Evolutionary conservation across 2,888 invertebrate species (phyloP).

Genomic region (Cataglyphis rosenhaueri): DNA sequence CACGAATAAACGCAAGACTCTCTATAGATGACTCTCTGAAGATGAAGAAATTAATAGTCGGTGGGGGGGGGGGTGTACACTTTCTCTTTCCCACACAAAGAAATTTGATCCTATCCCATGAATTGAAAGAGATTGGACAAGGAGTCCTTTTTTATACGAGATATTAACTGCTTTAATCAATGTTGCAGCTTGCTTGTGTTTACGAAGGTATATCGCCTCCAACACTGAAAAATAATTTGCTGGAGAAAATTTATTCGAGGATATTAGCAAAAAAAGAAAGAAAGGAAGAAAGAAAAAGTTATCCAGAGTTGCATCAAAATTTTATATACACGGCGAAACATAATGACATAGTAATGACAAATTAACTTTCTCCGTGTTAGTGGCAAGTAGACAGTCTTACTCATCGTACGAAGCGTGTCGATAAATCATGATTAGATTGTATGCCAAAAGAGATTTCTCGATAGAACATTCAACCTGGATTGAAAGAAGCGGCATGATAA

Average conservation of each 20-base stretch:
- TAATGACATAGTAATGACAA: slow-evolving; percentile 50
- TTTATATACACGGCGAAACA: slow-evolving; percentile 22
- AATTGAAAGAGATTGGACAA: slow-evolving; percentile 38
- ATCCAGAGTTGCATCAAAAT: neutral
- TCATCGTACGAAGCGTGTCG: slow-evolving; percentile 45
- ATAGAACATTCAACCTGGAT: slow-evolving; percentile 53
- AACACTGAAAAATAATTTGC: slow-evolving; percentile 12
- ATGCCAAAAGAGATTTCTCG: slow-evolving; percentile 52
- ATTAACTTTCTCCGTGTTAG: slow-evolving; percentile 50
- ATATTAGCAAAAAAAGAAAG: neutral
- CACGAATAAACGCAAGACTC: slow-evolving; percentile 44
- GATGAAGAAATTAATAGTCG: slow-evolving; percentile 52
- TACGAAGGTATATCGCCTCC: neutral
- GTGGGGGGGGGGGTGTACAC: slow-evolving; percentile 24
- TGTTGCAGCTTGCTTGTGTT: neutral
- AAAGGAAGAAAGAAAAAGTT: neutral
- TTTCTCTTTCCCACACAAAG: slow-evolving; percentile 55
- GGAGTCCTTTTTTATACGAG: slow-evolving; percentile 23
- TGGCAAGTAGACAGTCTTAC: slow-evolving; percentile 47
- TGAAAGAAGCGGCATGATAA: slow-evolving; percentile 55
- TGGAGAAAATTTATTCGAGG: neutral
- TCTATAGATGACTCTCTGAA: slow-evolving; percentile 29
- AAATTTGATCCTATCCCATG: slow-evolving; percentile 34
- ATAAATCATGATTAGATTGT: slow-evolving; percentile 53
- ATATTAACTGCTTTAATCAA: slow-evolving; percentile 45